Percentiles rank a stretch among this genome's conserved stretches.
Conservation (phyloP, 1,140 invertebrate genomes). For the Antheraea mylitta region DNA sequence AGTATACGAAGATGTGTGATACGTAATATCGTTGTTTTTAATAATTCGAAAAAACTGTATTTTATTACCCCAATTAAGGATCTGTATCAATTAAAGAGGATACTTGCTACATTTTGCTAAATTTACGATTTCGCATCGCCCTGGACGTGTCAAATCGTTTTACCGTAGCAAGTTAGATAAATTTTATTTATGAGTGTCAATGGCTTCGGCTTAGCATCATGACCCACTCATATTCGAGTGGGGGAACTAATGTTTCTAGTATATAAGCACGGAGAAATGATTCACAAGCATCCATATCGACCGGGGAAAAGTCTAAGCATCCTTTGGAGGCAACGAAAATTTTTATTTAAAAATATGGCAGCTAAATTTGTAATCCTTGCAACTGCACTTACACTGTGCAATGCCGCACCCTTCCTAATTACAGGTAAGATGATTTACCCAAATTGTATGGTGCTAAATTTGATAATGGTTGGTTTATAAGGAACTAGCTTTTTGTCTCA, state of each 20-base stretch:
- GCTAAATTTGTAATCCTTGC: constrained; percentile 42
- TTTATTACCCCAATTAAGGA: constrained; percentile 25
- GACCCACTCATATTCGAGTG: constrained; percentile 49
- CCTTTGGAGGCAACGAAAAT: constrained; percentile 24
- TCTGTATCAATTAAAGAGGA: constrained; percentile 25
- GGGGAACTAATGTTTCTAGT: constrained; percentile 48
- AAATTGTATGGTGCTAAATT: too few species aligned
- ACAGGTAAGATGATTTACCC: constrained; percentile 32
- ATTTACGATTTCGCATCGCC: constrained; percentile 49
- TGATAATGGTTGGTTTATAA: too few species aligned
- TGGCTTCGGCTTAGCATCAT: constrained; percentile 43
- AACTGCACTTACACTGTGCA: constrained; percentile 36
- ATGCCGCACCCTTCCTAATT: constrained; percentile 45
- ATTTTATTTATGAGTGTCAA: constrained; percentile 59
- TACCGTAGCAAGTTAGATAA: constrained; percentile 59
- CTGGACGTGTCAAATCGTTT: constrained; percentile 42
- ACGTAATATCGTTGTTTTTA: background rate
- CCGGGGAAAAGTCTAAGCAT: constrained; percentile 43
- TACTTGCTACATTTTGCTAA: constrained; percentile 22
- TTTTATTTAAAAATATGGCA: constrained; percentile 39
- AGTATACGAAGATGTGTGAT: background rate
- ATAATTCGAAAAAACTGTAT: constrained; percentile 3
- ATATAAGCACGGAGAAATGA: constrained; percentile 68
- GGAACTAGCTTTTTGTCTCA: too few species aligned
- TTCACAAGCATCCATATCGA: constrained; percentile 54